A percentile compares a stretch with the other conserved stretches of the same genome.
Evolutionary conservation across 2,113 vertebrate genomes (phyloP).

Genomic region (Oncorhynchus kisutch): DNA sequence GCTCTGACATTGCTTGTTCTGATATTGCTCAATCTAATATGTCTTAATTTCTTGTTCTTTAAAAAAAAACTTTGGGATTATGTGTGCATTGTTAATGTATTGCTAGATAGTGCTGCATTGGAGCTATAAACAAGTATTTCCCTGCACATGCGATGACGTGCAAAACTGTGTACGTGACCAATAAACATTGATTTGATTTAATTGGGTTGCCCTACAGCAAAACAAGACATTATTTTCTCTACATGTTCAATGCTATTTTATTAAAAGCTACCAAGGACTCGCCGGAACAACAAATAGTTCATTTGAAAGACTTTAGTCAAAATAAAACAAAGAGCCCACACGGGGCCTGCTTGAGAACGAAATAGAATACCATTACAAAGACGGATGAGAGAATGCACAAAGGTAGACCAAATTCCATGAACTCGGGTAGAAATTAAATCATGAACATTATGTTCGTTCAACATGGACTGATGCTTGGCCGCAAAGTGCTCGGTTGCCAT

Average conservation of each 20-base stretch:
- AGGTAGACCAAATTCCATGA: not conserved
- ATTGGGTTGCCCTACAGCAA: not conserved
- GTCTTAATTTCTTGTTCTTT: not conserved
- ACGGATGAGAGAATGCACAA: not conserved
- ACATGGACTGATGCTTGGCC: not conserved
- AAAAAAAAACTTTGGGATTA: no score
- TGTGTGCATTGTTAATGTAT: no score
- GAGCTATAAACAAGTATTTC: no score
- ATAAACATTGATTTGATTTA: no score
- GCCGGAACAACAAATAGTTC: not conserved
- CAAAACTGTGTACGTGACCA: no score
- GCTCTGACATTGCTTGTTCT: no score
- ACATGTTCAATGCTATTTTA: not conserved
- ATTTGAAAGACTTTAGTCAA: no score
- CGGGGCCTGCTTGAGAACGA: no score
- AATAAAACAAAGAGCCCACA: no score
- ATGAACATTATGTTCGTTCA: not conserved
- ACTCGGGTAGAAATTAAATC: not conserved
- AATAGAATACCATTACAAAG: not conserved
- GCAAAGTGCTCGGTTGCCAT: conserved; percentile 3
- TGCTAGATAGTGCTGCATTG: no score
- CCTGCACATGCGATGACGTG: no score
- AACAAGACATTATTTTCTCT: not conserved
- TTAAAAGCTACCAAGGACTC: not conserved
- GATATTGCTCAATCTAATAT: no score